Conservation (phyloP, 2,888 invertebrate genomes). For the Syrista parreyssii region DNA sequence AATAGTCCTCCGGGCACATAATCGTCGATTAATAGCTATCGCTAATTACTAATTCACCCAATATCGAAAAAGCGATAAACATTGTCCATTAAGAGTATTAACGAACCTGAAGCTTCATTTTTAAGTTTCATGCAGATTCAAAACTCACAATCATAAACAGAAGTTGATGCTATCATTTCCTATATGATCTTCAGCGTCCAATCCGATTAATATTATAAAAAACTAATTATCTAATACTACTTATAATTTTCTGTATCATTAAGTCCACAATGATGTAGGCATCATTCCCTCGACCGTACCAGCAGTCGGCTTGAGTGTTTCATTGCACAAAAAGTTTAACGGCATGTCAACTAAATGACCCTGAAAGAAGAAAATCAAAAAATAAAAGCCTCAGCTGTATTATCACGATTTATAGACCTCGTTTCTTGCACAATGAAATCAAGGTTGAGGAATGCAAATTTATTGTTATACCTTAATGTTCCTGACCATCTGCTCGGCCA, state of each 20-base stretch:
- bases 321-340: conserved; percentile 87
- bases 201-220: neutral
- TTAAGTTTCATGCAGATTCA: neutral
- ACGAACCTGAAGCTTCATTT: neutral
- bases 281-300: conserved; percentile 91
- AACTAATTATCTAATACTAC: conserved; percentile 21
- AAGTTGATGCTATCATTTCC: neutral
- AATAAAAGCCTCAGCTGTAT: neutral
- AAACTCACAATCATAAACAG: neutral
- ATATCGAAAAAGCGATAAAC: neutral
- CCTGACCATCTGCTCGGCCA: conserved; percentile 79
- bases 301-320: conserved; percentile 84
- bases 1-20: neutral
- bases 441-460: conserved; percentile 21
- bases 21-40: neutral
- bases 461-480: conserved; percentile 73
- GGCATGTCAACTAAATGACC: conserved; percentile 92
- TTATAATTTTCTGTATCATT: conserved; percentile 31
- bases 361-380: conserved; percentile 63
- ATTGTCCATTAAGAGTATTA: neutral
- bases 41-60: neutral
- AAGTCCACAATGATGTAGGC: conserved; percentile 94
- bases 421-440: neutral
- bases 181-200: neutral
- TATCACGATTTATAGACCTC: neutral